A percentile compares a stretch with the other conserved stretches of the same genome.
phyloP scores from a whole-genome alignment of 1,140 invertebrate species.

The Bursaphelenchus mucronatus region DNA sequence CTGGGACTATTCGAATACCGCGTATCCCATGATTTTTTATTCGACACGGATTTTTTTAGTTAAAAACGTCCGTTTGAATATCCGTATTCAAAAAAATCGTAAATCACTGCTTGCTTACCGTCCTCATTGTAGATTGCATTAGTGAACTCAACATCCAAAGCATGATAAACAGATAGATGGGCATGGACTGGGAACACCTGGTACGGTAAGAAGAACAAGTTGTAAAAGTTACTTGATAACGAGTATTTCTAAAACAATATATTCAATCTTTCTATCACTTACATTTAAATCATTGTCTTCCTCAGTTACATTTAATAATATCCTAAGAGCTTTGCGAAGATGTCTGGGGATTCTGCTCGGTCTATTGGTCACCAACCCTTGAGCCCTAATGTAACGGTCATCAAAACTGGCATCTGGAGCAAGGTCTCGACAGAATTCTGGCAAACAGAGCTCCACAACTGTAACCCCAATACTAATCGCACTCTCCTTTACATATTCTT shows the following conservation, averaged over 20 bases:
- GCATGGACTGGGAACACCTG: conserved; percentile 17
- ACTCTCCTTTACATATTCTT: conserved; percentile 15
- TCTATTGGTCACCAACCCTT: conserved; percentile 23
- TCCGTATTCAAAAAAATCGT: background rate
- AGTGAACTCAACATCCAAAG: background rate
- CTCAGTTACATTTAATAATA: background rate
- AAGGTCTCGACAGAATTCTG: conserved; percentile 33
- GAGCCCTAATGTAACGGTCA: conserved; percentile 26
- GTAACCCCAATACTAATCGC: conserved; percentile 33
- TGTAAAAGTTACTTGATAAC: conserved; percentile 15
- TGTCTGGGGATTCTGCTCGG: conserved; percentile 23
- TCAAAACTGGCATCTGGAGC: conserved; percentile 25
- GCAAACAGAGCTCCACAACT: conserved; percentile 29
- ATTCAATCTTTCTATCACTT: background rate
- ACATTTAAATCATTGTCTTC: conserved; percentile 19
- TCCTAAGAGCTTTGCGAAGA: conserved; percentile 9
- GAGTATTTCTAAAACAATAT: background rate
- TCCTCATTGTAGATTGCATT: conserved; percentile 15
- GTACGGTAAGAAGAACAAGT: conserved; percentile 21
- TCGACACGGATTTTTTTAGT: too few species aligned
- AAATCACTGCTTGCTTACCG: background rate
- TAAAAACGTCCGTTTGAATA: too few species aligned
- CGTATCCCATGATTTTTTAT: too few species aligned
- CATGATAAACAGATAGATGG: conserved; percentile 1
- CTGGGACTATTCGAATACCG: too few species aligned